Evolutionary conservation across 2,888 invertebrate genomes (phyloP), one percentile per base, ranked within the genome.

Genomic region (Lepetodrilus schrolli): DNA sequence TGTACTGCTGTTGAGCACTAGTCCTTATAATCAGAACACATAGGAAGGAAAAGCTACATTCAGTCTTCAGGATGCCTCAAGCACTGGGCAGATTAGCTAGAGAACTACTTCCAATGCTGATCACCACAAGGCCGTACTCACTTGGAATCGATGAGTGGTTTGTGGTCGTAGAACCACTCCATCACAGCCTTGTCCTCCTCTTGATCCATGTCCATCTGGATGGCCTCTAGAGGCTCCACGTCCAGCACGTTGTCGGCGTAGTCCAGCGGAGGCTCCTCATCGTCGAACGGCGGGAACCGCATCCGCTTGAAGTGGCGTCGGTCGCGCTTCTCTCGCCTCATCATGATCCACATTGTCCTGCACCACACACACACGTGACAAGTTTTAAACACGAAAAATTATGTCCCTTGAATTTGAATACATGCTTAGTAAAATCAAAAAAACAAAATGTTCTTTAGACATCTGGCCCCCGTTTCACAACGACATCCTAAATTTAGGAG

Each of bases 281-380:
- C 99, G 90, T 99, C 99, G 90, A 99, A 99, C 0, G 99, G 99
- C 13, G 99, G 99, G 90, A 99, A 99, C 82, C 99, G 93, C 99
- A 99, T 99, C 83, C 99, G 93, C 91, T 99, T 99, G 90, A 99
- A 99, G 91, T 99, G 99, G 36, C 99, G 94, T 90, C 99, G 95
- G 92, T 99, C 99, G 79, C 99, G 93, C 91, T 99, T 99, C 90
- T 99, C 99, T 83, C 99, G 93, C 82, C 99, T 93, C 99, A 99
- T 99, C 98, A 99, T 99, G 83, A 99, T 99, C 99, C 99, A 99
- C 99, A 99, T 99, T 0, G 99, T 97, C 50, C 95, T 95, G 80
- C 8, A 75, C 66, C n/a, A n/a, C n/a, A n/a, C n/a, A n/a, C n/a
- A n/a, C n/a, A n/a, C n/a, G n/a, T n/a, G n/a, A n/a, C n/a, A n/a